Evolutionary conservation across 2,797 vertebrate genomes (phyloP), one percentile per base, ranked within the genome.

Genomic region (Sorex maritimensis): DNA sequence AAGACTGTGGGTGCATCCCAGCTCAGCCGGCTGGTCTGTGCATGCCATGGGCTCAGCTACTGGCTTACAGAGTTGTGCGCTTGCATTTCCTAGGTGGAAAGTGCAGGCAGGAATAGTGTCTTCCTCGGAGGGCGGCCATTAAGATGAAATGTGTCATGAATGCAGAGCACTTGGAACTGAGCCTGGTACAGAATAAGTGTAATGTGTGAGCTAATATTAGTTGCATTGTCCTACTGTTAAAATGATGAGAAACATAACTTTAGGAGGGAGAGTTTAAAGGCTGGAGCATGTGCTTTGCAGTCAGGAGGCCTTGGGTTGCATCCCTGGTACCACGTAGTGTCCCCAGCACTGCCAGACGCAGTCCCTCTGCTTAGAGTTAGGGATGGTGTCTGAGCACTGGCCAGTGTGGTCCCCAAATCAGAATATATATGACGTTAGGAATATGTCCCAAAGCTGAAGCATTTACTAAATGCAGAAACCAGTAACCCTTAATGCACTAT

Each of bases 21-120:
- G 24, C 11, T 91, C 55, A 21, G 21, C 23, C 2, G 44, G 2
- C 49, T 52, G 81, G 65, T 82, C 84, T 11, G 73, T 83, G 24
- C 6, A 1, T n/a, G 2, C 14, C 86, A 90, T 63, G 91, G 30
- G 30, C 28, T 72, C 63, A 65, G 58, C 41, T 82, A 67, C 90
- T 17, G 68, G 68, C 58, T 44, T 55, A 55, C 52, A 55, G 52
- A 55, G 34, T 34, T 2, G 2, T 28, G 77, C 84, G 21, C 23
- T 65, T 97, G 9, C 0, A 0, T 90, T 95, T 95, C 67, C 73
- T 86, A n/a, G 44, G 26, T 88, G 75, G 74, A 92, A 95, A 88
- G 91, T 94, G 86, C 95, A 94, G 30, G 81, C 28, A 85, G 79
- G 12, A 78, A 46, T 19, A 58, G 77, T 75, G 61, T 4, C 61